These are phyloP conservation scores for Hirundichthys speculiger DNA, from an alignment of 2,113 vertebrate genomes.

Conservation along the genomic window DNA sequence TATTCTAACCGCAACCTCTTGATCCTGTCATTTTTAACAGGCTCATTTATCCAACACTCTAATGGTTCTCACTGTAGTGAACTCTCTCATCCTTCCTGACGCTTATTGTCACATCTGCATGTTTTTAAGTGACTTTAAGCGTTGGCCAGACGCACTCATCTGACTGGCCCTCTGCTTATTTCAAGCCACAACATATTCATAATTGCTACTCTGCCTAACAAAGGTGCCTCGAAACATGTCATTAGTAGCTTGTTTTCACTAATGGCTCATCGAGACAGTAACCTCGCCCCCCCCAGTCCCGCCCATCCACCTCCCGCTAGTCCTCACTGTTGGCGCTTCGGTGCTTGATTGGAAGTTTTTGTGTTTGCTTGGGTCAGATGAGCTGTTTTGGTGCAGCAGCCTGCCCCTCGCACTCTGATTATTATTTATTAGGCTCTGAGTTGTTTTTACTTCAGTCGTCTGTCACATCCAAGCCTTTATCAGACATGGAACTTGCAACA, in stretches of 20 bases:
- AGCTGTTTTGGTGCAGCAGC: constrained; percentile 17
- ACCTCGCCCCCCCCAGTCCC: constrained; percentile 6
- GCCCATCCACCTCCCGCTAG: constrained; percentile 5
- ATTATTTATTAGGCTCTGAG: constrained; percentile 11
- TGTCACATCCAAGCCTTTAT: constrained; percentile 4
- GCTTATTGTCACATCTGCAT: constrained; percentile 7
- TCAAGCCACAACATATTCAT: constrained; percentile 40
- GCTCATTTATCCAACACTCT: constrained; percentile 48
- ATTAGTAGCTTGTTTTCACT: constrained; percentile 59
- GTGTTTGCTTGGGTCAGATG: constrained; percentile 32
- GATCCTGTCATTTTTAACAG: constrained; percentile 32
- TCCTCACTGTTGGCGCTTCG: constrained; percentile 12
- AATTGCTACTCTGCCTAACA: constrained; percentile 49
- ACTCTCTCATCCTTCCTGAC: constrained; percentile 26
- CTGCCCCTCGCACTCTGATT: constrained; percentile 1
- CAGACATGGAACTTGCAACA: neutral
- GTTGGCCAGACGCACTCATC: constrained; percentile 41
- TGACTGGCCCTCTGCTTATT: constrained; percentile 34
- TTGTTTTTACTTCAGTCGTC: constrained; percentile 25
- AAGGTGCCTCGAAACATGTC: constrained; percentile 47
- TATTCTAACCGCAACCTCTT: constrained; percentile 26
- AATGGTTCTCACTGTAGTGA: constrained; percentile 14
- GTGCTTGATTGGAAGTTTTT: constrained; percentile 21
- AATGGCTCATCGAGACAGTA: constrained; percentile 42
- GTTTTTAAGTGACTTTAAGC: constrained; percentile 46